Base-by-base conservation (phyloP, 2,888 invertebrate genomes). In the Lasioglossum morio region DNA sequence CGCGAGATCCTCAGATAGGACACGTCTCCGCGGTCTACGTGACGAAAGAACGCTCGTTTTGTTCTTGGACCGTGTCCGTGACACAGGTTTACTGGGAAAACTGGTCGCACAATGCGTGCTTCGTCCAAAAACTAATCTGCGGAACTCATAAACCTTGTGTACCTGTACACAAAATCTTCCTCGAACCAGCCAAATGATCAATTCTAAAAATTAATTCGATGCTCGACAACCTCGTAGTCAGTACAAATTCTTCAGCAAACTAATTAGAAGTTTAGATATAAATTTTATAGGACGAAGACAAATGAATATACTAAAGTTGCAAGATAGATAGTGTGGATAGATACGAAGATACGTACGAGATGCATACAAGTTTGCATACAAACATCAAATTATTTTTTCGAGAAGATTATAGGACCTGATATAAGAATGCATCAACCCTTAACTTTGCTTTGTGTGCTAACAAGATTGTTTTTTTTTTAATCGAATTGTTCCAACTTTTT, bases 1-100 rank as follows among this genome's bases (percentile, higher is more conserved):
- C 53, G 53, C 57, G 81, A 85, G 89, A 89, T 89, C 53, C 19
- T 16, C n/a, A 82, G 89, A 89, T 89, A 89, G 69, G 80, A 87
- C 89, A 87, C 89, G 89, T 63, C 63, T 7, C 63, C 63, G 63
- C 63, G 63, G 30, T 63, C 63, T 63, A 53, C 27, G 27, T 27
- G 72, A 4, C 63, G 63, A 63, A 63, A 63, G 63, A 63, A 63
- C 63, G 63, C 63, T 63, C 63, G 30, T 63, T 63, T 63, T 30
- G 27, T 63, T 63, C 63, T 63, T 63, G 63, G 63, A 63, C 63
- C 63, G 27, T 30, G 63, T 69, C 69, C 63, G 63, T 63, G 69
- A 34, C 69, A 19, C 69, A 19, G 3, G 34, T 37, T 69, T 23
- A 5, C 63, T 30, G 63, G 63, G 37, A 37, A 69, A 69, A 19